Conservation (phyloP, 2,113 vertebrate genomes). For the Asarcornis scutulata region DNA sequence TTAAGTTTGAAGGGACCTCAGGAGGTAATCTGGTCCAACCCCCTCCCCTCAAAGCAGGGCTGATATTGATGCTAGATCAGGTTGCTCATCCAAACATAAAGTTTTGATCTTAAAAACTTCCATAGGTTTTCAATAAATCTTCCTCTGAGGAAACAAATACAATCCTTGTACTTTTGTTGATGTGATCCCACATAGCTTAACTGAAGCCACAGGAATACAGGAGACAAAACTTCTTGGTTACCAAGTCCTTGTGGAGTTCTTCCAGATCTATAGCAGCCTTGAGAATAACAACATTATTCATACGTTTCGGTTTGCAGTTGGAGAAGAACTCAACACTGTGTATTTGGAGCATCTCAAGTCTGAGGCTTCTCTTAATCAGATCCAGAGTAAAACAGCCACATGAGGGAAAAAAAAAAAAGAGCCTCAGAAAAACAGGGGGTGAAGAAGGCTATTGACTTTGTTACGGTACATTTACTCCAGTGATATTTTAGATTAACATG, state of each 20-base stretch:
- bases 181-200: background rate
- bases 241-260: background rate
- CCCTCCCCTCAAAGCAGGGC: background rate
- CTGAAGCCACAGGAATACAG: background rate
- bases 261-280: slow-evolving; percentile 7
- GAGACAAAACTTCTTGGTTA: background rate
- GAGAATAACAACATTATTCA: slow-evolving; percentile 36
- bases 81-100: background rate
- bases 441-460: background rate
- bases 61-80: background rate
- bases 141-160: background rate
- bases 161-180: background rate
- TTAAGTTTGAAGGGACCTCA: background rate
- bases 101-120: background rate
- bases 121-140: background rate
- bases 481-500: background rate
- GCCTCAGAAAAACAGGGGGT: background rate
- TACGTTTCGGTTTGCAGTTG: background rate
- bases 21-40: background rate
- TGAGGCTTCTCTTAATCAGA: slow-evolving; percentile 2
- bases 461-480: background rate
- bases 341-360: background rate
- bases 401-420: too few species aligned
- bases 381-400: background rate
- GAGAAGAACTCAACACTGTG: background rate